Evolutionary conservation across 2,888 invertebrate genomes (phyloP), one percentile per base, ranked within the genome.

Genomic region (Leptinotarsa peninsularis): DNA sequence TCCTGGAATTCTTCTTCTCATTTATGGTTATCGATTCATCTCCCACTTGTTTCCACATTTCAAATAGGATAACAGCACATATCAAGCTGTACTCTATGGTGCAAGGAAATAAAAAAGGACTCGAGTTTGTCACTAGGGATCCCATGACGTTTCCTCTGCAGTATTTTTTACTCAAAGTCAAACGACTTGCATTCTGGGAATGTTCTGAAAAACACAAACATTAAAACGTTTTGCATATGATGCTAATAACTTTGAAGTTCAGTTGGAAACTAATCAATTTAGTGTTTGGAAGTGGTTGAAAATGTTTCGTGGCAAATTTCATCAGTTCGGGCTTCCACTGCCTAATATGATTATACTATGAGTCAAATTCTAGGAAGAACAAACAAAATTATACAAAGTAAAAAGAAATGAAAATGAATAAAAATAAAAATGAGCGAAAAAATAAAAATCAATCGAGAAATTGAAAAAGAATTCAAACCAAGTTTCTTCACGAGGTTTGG

Each of bases 11-110:
- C 15, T 54, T 69, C n/a, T 69, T 79, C 56, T 72, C 78, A 33
- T 76, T 75, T 43, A 74, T 76, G 49, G 68, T 73, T 23, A 72
- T 21, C 66, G 72, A 52, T 23, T 60, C 66, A 50, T 14, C 81
- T 82, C 84, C 83, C 3, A 85, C 81, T 52, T 82, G 95, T 83
- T 95, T 95, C 97, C 98, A 98, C 95, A 98, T 98, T 23, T 98
- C 97, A 88, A 98, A 98, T 68, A 98, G 90, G 79, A 98, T 95
- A 50, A 98, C 98, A 0, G 98, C 98, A 84, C 98, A 98, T 78
- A 98, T 98, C 75, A 98, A 90, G 68, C 97, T 97, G 89, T 98
- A 99, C 89, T 98, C 98, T 80, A 98, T 98, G 68, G 94, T 94
- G 73, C 98, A 98, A 0, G 98, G 98, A 84, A 98, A 98, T 50